These are phyloP conservation scores for Heteronetta atricapilla DNA, from an alignment of 2,113 vertebrate genomes.

Conservation along the genomic window DNA sequence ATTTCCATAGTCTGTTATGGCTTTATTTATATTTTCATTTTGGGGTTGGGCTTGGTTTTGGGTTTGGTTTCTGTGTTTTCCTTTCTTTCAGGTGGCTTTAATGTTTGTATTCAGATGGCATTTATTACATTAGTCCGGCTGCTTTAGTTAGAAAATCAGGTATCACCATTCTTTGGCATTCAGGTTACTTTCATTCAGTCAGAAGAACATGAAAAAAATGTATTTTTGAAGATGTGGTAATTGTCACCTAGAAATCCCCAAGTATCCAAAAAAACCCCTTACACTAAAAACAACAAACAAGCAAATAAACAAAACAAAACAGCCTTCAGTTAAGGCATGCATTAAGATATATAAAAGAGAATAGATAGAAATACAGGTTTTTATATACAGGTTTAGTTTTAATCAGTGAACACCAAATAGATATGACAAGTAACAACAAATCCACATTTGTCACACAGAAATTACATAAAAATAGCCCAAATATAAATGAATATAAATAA, in stretches of 20 bases:
- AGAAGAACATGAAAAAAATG: neutral
- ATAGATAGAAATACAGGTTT: neutral
- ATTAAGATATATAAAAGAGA: neutral
- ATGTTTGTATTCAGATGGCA: neutral
- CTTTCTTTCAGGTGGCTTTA: neutral
- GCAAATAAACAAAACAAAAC: neutral
- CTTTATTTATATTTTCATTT: neutral
- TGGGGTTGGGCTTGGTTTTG: too few species aligned
- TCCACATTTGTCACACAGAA: neutral
- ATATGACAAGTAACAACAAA: neutral
- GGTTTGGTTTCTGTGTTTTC: too few species aligned
- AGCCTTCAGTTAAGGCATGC: neutral
- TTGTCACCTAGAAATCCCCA: neutral
- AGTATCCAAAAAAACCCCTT: rapidly evolving
- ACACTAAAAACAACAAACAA: neutral
- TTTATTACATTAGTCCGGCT: neutral
- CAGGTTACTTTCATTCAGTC: neutral
- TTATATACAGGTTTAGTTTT: neutral
- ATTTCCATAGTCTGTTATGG: neutral
- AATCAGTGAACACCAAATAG: neutral
- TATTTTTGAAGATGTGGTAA: neutral
- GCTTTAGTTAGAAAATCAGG: neutral
- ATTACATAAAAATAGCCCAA: neutral
- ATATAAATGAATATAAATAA: neutral
- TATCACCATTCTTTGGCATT: neutral